Conservation (phyloP, 2,113 vertebrate genomes). For the Microtus ochrogaster region DNA sequence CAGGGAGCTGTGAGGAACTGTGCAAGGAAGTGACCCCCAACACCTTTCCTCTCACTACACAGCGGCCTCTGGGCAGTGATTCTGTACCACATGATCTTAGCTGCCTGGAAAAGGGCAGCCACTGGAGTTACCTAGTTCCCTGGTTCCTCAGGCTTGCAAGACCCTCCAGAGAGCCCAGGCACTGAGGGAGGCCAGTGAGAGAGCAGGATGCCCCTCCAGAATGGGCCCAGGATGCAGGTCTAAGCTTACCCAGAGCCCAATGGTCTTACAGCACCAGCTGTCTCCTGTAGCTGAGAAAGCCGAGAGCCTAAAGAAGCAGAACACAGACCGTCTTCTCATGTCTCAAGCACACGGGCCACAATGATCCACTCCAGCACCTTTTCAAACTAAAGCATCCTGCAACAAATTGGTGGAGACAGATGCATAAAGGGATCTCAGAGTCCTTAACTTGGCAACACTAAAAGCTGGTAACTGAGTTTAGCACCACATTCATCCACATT, state of each 20-base stretch:
- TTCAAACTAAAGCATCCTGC: conserved; percentile 35
- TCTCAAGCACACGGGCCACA: neutral
- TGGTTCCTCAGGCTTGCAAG: neutral
- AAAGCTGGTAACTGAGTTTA: neutral
- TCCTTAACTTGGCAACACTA: neutral
- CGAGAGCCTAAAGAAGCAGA: neutral
- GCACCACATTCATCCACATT: neutral
- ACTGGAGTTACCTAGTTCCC: neutral
- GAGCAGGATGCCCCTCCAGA: no score
- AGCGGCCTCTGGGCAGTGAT: neutral
- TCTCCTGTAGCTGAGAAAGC: neutral
- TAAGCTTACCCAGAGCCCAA: neutral
- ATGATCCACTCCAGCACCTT: neutral
- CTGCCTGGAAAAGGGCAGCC: neutral
- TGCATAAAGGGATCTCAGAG: neutral
- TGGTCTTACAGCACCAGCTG: neutral
- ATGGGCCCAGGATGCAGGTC: no score
- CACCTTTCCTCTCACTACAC: neutral
- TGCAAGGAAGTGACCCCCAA: neutral
- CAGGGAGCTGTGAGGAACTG: neutral
- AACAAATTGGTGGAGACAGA: neutral
- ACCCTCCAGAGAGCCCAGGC: neutral
- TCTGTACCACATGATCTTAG: neutral
- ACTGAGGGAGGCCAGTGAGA: neutral
- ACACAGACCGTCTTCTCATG: neutral